Percentiles rank a stretch among this genome's conserved stretches.
Evolutionary conservation across 2,888 invertebrate species (phyloP).

Genomic region (Deilephila elpenor): DNA sequence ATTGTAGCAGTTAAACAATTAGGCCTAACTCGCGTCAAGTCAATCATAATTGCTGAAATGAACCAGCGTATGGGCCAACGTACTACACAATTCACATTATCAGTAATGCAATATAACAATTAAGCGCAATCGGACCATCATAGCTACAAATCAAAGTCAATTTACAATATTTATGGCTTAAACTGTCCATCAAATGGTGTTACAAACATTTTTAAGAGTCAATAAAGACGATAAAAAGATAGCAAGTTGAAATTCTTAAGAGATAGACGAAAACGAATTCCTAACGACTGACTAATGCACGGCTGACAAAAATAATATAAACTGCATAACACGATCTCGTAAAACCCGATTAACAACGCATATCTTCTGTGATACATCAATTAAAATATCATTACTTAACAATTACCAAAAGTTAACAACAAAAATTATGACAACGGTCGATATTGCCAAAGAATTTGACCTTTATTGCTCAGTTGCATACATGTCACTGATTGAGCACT

Average conservation of each 20-base stretch:
- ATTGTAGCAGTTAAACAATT: conserved; percentile 57
- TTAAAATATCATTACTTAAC: neutral
- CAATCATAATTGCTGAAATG: conserved; percentile 50
- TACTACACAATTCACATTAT: conserved; percentile 41
- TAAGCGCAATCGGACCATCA: conserved; percentile 59
- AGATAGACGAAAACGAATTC: conserved; percentile 7
- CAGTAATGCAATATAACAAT: conserved; percentile 63
- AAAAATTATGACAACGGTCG: neutral
- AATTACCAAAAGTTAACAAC: neutral
- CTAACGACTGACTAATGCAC: conserved; percentile 1
- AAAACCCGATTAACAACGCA: neutral
- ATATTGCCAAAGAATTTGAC: conserved; percentile 54
- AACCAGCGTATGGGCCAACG: conserved; percentile 43
- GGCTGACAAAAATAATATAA: neutral
- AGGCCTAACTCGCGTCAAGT: conserved; percentile 50
- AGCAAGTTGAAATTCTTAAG: neutral
- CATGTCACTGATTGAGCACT: conserved; percentile 65
- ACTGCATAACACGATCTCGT: neutral
- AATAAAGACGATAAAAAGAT: neutral
- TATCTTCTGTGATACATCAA: neutral
- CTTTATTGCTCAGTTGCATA: conserved; percentile 54
- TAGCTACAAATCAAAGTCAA: conserved; percentile 64
- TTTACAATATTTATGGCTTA: conserved; percentile 40
- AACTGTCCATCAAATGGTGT: neutral
- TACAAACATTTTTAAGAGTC: conserved; percentile 9